Evolutionary conservation across 2,888 invertebrate species (phyloP).

Genomic region (Oscheius sp.): DNA sequence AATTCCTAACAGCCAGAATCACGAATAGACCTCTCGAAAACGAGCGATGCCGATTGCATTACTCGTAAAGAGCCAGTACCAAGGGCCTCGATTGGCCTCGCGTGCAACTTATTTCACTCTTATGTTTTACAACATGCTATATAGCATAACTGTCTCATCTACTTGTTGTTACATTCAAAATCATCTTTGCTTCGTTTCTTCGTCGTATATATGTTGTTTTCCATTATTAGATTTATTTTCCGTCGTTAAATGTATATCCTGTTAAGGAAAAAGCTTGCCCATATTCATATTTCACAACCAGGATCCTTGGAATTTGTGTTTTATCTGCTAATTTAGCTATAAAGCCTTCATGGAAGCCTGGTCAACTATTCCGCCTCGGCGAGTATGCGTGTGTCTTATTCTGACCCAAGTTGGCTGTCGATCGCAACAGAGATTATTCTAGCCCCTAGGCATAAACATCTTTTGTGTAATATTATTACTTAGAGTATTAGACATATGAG

Average conservation of each 20-base stretch:
- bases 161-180: not conserved
- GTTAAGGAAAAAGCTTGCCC: not conserved
- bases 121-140: not conserved
- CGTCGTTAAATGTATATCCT: not conserved
- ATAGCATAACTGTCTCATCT: not conserved
- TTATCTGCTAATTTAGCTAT: not conserved
- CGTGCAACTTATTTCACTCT: slow-evolving; percentile 12
- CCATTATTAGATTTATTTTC: not conserved
- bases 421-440: slow-evolving; percentile 12
- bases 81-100: slow-evolving; percentile 1
- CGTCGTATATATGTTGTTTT: not conserved
- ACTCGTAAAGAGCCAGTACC: slow-evolving; percentile 3
- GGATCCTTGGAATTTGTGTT: not conserved
- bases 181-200: not conserved
- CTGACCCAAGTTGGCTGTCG: slow-evolving; percentile 5
- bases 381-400: slow-evolving; percentile 20
- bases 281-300: not conserved
- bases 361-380: slow-evolving; percentile 2
- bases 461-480: too few relatives aligned
- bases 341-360: not conserved
- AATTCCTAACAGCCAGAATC: slow-evolving; percentile 1
- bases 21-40: slow-evolving; percentile 13
- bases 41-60: slow-evolving; percentile 22
- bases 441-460: too few relatives aligned
- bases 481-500: too few relatives aligned